Evolutionary conservation across 2,797 vertebrate species (phyloP).

Genomic region (Anguilla obscura): DNA sequence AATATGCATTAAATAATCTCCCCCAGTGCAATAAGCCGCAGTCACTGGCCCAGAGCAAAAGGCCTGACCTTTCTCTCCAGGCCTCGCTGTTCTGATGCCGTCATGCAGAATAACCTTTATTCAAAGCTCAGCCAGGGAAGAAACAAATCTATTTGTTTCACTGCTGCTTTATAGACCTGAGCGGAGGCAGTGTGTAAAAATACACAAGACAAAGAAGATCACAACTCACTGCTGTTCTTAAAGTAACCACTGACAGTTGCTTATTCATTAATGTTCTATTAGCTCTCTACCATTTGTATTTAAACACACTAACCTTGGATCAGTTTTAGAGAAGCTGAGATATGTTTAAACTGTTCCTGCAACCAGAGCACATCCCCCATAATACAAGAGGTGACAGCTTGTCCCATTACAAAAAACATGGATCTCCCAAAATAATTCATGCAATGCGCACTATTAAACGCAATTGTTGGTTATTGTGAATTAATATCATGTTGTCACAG

Average conservation of each 20-base stretch:
- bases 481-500: background rate
- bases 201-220: conserved; percentile 2
- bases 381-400: background rate
- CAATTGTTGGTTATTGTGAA: background rate
- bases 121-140: conserved; percentile 49
- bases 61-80: conserved; percentile 24
- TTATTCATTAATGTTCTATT: background rate
- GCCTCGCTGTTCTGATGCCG: conserved; percentile 46
- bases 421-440: background rate
- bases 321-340: background rate
- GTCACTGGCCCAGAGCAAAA: conserved; percentile 2
- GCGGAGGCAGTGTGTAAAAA: conserved; percentile 32
- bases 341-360: background rate
- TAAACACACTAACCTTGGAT: background rate
- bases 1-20: background rate
- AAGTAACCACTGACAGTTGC: background rate
- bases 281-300: background rate
- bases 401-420: background rate
- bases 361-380: background rate
- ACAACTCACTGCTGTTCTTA: conserved; percentile 20
- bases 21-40: conserved; percentile 36
- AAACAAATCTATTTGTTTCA: conserved; percentile 40
- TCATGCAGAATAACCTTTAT: conserved; percentile 60
- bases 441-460: background rate
- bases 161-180: conserved; percentile 41